Conservation (phyloP, 2,113 vertebrate genomes). For the Alaudala cheleensis region DNA sequence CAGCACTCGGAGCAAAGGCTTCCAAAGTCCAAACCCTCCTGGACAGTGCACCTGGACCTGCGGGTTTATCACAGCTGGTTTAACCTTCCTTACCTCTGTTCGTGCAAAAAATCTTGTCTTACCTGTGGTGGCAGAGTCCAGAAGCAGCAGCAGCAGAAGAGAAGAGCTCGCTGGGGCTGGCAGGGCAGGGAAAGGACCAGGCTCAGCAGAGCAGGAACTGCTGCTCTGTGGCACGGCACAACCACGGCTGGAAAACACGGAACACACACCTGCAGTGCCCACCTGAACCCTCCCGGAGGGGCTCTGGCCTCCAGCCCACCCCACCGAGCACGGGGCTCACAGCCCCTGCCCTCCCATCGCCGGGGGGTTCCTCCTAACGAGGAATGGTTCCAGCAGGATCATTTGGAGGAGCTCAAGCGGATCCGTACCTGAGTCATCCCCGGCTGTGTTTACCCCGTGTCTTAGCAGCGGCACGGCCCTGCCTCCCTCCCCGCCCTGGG, state of each 20-base stretch:
- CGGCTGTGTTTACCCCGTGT: not conserved
- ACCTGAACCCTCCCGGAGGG: not conserved
- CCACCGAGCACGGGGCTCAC: rapidly evolving
- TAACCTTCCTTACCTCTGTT: not conserved
- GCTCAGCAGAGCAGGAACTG: not conserved
- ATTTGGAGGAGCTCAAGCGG: not conserved
- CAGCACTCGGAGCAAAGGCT: not conserved
- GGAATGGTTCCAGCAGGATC: rapidly evolving
- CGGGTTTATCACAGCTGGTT: not conserved
- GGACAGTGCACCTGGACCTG: not conserved
- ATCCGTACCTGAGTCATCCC: not conserved
- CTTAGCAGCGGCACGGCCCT: slow-evolving; percentile 30
- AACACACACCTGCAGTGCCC: rapidly evolving
- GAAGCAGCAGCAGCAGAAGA: not conserved
- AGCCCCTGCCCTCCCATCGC: not conserved
- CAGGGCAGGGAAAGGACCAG: not conserved
- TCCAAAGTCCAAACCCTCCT: not conserved
- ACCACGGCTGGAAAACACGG: not conserved
- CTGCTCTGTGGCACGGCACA: not conserved
- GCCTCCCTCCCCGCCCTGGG: not conserved
- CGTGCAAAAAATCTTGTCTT: not conserved
- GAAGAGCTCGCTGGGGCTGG: not conserved
- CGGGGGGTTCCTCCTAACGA: rapidly evolving
- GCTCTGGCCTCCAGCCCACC: not conserved
- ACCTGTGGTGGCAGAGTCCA: not conserved